Base-by-base conservation (phyloP, 2,113 vertebrate species). In the Polyodon spathula region DNA sequence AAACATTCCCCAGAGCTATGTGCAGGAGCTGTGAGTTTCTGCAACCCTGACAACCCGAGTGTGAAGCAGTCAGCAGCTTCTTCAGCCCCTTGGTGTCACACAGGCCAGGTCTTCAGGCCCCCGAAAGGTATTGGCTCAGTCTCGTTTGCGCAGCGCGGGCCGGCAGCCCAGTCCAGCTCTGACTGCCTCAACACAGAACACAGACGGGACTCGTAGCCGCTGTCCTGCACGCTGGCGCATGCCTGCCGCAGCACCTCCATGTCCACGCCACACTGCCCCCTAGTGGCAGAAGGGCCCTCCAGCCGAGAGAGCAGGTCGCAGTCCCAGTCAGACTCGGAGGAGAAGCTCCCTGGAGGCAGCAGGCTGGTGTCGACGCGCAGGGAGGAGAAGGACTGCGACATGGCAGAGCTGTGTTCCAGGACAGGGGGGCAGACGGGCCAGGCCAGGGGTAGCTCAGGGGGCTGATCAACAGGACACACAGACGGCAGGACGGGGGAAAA, bases 191-290 rank as follows among this genome's bases (percentile, higher is more conserved):
- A 75, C 8, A 71, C 80, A 0, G 70, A 71, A 76, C 77, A 78
- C 48, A 91, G 79, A 16, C 65, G 76, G 0, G 81, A 79, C 65
- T 77, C 66, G 0, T 82, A 84, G 14, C 69, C 73, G 2, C 69
- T 76, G 76, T 86, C 71, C 60, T 77, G 73, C 68, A 72, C 66
- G 0, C 46, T 70, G 8, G 27, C 5, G 4, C 58, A 81, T 0
- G 80, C 63, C 77, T 78, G 74, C 10, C 78, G 86, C 4, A 90
- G 80, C 61, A 81, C 37, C 1, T 70, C 83, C 58, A 69, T 58
- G 68, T 83, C 75, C 4, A 73, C 62, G 6, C 75, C 14, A 6
- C 71, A 44, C 4, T 1, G 61, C 4, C 10, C 60, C 42, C 63
- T 54, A 1, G 40, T 0, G 9, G 69, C 55, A 1, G 10, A 67